phyloP scores from a whole-genome alignment of 2,888 invertebrate genomes.

The Spodoptera littoralis region DNA sequence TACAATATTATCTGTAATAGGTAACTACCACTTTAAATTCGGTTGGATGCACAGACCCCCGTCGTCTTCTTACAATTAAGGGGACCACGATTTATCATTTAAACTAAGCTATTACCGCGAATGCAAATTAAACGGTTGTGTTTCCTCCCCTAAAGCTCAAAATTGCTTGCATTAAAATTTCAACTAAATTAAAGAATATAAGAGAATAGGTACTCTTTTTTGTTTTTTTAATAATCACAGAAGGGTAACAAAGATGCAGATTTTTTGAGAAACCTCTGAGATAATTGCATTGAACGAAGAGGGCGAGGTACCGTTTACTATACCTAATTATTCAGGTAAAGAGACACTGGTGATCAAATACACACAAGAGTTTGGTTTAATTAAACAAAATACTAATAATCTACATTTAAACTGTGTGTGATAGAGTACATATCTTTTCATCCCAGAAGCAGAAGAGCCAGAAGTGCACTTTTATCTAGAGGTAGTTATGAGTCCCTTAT shows the following conservation, averaged over 20 bases:
- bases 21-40: no score
- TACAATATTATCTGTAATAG: no score
- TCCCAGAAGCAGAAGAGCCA: no score
- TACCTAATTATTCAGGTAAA: no score
- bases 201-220: constrained; percentile 46
- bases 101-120: constrained; percentile 56
- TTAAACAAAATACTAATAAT: background rate
- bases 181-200: constrained; percentile 47
- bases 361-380: no score
- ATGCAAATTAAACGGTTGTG: constrained; percentile 63
- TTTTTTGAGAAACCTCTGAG: constrained; percentile 24
- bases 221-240: constrained; percentile 28
- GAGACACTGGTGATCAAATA: no score
- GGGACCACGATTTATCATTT: constrained; percentile 48
- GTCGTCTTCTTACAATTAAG: constrained; percentile 24
- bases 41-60: no score
- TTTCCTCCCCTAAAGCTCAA: constrained; percentile 51
- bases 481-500: no score
- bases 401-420: no score
- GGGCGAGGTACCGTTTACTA: background rate
- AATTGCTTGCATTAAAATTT: constrained; percentile 54
- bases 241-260: constrained; percentile 22
- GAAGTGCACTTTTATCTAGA: no score
- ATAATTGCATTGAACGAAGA: constrained; percentile 6
- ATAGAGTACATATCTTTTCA: no score